A percentile compares a stretch with the other conserved stretches of the same genome.
Evolutionary conservation across 2,113 vertebrate species (phyloP).

Genomic region (Boleophthalmus pectinirostris): DNA sequence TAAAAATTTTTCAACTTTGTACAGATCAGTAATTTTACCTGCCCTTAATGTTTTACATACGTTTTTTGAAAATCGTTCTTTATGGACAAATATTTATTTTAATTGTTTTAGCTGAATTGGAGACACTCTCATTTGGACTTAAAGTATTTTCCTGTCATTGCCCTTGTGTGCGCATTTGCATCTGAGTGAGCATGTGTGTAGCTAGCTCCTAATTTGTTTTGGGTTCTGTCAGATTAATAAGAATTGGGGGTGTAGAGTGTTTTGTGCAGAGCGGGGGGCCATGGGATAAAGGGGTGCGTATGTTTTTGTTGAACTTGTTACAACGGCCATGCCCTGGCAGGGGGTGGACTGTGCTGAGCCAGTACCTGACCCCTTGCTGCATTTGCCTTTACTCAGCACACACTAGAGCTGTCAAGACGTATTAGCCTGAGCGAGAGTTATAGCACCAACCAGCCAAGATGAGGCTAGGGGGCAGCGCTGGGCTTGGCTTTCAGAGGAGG

Average conservation of each 20-base stretch:
- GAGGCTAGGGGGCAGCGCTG: constrained; percentile 34
- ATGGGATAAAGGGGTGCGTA: constrained; percentile 52
- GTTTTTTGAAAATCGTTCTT: too few species aligned
- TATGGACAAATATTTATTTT: neutral
- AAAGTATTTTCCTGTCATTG: neutral
- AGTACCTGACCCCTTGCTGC: constrained; percentile 59
- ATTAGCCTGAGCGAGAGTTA: constrained; percentile 62
- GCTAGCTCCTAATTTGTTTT: constrained; percentile 55
- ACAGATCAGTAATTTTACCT: neutral
- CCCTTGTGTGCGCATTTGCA: constrained; percentile 3
- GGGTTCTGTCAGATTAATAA: constrained; percentile 60
- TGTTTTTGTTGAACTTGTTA: constrained; percentile 68
- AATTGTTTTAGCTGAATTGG: neutral
- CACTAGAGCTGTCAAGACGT: constrained; percentile 63
- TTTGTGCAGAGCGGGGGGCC: constrained; percentile 48
- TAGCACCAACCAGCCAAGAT: constrained; percentile 52
- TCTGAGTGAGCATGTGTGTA: constrained; percentile 27
- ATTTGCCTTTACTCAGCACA: constrained; percentile 51
- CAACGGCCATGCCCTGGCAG: constrained; percentile 56
- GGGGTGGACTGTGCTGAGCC: constrained; percentile 49
- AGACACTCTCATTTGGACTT: too few species aligned
- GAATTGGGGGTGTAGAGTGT: constrained; percentile 34
- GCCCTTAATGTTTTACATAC: too few species aligned
- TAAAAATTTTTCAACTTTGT: too few species aligned
- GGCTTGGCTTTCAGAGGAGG: constrained; percentile 11